A percentile compares a stretch with the other conserved stretches of the same genome.
Evolutionary conservation across 2,113 vertebrate genomes (phyloP).

Genomic region (Boleophthalmus pectinirostris): DNA sequence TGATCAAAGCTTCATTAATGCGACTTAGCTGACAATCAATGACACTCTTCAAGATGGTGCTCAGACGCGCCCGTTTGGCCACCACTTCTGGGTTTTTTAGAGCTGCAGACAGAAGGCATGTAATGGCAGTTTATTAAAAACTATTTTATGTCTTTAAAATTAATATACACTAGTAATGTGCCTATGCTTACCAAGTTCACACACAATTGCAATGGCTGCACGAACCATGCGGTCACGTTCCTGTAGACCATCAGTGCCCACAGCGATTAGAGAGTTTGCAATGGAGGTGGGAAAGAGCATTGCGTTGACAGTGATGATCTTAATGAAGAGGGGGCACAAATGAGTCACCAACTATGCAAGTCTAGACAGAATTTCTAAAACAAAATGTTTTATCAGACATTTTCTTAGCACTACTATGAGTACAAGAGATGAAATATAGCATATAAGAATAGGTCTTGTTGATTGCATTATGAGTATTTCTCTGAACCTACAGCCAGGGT

Average conservation of each 20-base stretch:
- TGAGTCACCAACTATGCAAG: constrained; percentile 20
- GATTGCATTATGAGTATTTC: constrained; percentile 7
- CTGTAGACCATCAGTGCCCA: constrained; percentile 96
- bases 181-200: constrained; percentile 86
- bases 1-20: constrained; percentile 98
- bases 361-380: constrained; percentile 17
- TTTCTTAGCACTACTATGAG: not conserved
- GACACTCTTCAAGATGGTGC: constrained; percentile 96
- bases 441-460: constrained; percentile 18
- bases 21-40: constrained; percentile 97
- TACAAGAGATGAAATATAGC: not conserved
- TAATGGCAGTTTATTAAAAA: not conserved
- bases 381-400: not conserved
- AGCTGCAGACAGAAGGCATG: constrained; percentile 67
- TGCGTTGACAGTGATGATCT: constrained; percentile 99
- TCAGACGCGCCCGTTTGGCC: constrained; percentile 92
- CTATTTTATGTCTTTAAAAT: not conserved
- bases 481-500: constrained; percentile 45
- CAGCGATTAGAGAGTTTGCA: constrained; percentile 95
- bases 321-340: not conserved
- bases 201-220: constrained; percentile 96
- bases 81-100: constrained; percentile 98
- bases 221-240: constrained; percentile 98
- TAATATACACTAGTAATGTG: too few relatives aligned
- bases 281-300: constrained; percentile 95